Evolutionary conservation across 2,888 invertebrate species (phyloP).

Genomic region (Achlya flavicornis): DNA sequence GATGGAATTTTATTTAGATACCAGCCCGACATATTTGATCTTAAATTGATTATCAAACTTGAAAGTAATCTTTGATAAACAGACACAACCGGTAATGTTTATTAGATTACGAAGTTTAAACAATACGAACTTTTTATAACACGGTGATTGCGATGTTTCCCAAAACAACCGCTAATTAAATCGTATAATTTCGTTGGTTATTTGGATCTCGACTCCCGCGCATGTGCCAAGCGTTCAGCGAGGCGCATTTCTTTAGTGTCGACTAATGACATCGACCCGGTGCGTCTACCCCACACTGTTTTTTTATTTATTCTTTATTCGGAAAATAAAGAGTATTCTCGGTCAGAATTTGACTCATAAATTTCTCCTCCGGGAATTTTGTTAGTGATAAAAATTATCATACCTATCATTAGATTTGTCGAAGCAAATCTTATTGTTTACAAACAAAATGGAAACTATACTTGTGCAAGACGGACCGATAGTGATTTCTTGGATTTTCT

Average conservation of each 20-base stretch:
- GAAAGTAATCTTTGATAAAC: background rate
- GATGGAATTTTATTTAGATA: background rate
- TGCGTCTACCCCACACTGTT: conserved; percentile 65
- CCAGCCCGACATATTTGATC: background rate
- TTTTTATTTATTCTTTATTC: conserved; percentile 42
- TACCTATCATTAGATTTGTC: conserved; percentile 19
- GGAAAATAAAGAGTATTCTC: conserved; percentile 30
- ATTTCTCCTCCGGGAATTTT: conserved; percentile 21
- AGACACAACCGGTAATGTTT: background rate
- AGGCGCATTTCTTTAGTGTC: conserved; percentile 74
- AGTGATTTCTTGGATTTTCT: conserved; percentile 75
- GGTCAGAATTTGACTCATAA: conserved; percentile 16
- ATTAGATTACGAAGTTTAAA: background rate
- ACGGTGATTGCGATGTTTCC: conserved; percentile 28
- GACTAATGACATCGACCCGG: conserved; percentile 74
- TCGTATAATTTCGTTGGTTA: conserved; percentile 59
- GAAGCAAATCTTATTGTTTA: conserved; percentile 25
- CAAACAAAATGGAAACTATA: conserved; percentile 59
- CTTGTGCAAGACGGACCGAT: conserved; percentile 73
- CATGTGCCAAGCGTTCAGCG: conserved; percentile 71
- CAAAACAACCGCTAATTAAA: conserved; percentile 55
- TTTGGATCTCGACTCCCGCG: conserved; percentile 64
- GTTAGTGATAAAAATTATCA: conserved; percentile 18
- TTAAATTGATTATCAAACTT: background rate
- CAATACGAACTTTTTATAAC: background rate